Evolutionary conservation across 2,888 invertebrate species (phyloP), one percentile per base, ranked within the genome.

Genomic region (Drosophila subquinaria): DNA sequence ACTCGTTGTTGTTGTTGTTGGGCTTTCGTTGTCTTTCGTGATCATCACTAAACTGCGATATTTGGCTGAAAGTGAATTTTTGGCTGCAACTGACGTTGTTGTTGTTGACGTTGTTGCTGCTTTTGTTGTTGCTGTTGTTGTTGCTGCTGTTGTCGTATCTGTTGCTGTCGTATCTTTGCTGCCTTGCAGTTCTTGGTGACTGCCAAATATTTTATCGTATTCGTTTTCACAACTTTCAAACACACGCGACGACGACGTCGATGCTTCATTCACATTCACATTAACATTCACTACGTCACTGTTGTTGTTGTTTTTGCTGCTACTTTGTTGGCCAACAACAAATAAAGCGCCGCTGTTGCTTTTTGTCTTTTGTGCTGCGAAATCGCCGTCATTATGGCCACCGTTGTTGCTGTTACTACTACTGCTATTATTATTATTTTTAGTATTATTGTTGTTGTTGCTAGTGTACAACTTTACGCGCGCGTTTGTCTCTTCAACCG

Each of bases 41-140:
- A 97, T 97, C 96, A 97, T 97, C 93, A 97, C 96, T 94, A 97
- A 95, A 94, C 97, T 97, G 91, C 96, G 96, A 93, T 97, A 97
- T 92, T 96, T 96, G 93, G 95, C 95, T 91, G 94, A 92, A 77
- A 92, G 87, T 68, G 91, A 92, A 76, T 87, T 88, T 66, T 88
- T 91, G 60, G 87, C 81, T 57, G 87, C 84, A 79, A 69, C 63
- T 62, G 15, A 15, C 43, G 40, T 48, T 67, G 68, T 23, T 67
- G 68, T 23, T 45, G 56, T 30, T 48, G 52, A 20, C 27, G 56
- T 36, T 70, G 69, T 9, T 9, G 42, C 48, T 64, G 66, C 17
- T 51, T 72, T 43, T 65, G 69, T 5, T 55, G 71, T 36, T 63
- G 73, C 17, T 17, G 17, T 17, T 17, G 17, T 61, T 61, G 50